phyloP scores from a whole-genome alignment of 2,888 invertebrate genomes.

The Agriopis aurantiaria region DNA sequence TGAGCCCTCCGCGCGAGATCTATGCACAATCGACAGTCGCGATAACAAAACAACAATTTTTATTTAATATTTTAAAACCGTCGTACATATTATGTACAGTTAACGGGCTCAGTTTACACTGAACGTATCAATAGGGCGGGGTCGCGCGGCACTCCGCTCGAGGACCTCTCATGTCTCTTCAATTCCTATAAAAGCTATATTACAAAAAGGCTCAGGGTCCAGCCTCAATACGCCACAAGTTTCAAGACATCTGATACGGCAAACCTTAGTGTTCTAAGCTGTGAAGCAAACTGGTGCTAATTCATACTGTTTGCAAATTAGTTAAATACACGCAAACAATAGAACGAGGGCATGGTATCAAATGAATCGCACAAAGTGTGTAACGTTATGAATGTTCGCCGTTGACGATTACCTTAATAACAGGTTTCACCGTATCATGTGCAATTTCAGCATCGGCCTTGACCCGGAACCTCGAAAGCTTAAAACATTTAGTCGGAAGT shows the following conservation, averaged over 20 bases:
- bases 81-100: slow-evolving; percentile 80
- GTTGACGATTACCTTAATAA: slow-evolving; percentile 40
- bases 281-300: slow-evolving; percentile 8
- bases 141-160: slow-evolving; percentile 68
- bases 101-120: slow-evolving; percentile 70
- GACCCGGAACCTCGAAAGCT: slow-evolving; percentile 47
- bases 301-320: slow-evolving; percentile 21
- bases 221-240: slow-evolving; percentile 11
- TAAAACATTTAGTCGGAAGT: slow-evolving; percentile 53
- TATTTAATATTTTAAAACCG: slow-evolving; percentile 74
- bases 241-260: slow-evolving; percentile 1
- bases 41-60: slow-evolving; percentile 78
- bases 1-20: slow-evolving; percentile 69
- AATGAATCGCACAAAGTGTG: slow-evolving; percentile 24
- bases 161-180: slow-evolving; percentile 58
- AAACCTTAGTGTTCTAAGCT: slow-evolving; percentile 1
- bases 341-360: slow-evolving; percentile 20
- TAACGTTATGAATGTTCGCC: slow-evolving; percentile 47
- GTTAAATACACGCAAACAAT: slow-evolving; percentile 11
- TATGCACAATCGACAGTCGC: slow-evolving; percentile 82
- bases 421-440: slow-evolving; percentile 42
- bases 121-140: slow-evolving; percentile 73
- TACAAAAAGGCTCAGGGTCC: slow-evolving; percentile 51
- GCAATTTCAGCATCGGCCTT: slow-evolving; percentile 40
- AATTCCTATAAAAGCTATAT: slow-evolving; percentile 74